phyloP scores from a whole-genome alignment of 2,797 vertebrate genomes.

The Pseudocheirus occidentalis region DNA sequence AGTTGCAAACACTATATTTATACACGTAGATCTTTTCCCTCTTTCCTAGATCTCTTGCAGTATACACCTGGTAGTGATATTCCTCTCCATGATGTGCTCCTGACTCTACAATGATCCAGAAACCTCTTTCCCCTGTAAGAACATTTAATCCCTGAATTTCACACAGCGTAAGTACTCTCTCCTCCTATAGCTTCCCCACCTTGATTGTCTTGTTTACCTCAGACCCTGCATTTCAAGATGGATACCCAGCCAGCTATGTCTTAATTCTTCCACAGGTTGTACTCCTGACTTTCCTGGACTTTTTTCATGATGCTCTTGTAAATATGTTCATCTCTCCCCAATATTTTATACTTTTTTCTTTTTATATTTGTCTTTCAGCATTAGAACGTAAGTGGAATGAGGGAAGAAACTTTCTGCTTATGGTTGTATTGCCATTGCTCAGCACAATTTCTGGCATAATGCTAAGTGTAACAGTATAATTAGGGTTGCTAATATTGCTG shows the following conservation, averaged over 20 bases:
- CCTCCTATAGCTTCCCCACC: background rate
- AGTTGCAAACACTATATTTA: background rate
- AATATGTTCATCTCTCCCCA: background rate
- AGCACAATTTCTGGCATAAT: no score
- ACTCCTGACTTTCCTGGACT: background rate
- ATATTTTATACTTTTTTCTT: background rate
- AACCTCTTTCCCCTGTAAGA: background rate
- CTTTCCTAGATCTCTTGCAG: background rate
- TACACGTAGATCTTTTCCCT: background rate
- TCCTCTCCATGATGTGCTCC: background rate
- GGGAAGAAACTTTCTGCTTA: background rate
- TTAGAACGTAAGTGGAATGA: background rate
- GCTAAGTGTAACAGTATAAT: no score
- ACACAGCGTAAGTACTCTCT: background rate
- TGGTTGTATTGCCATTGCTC: background rate
- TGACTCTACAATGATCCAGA: background rate
- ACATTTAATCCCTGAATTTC: background rate
- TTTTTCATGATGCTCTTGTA: background rate
- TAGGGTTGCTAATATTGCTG: no score
- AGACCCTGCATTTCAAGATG: background rate
- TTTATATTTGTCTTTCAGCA: background rate
- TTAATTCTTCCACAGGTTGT: background rate
- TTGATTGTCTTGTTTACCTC: background rate
- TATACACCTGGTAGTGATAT: background rate
- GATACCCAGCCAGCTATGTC: background rate